A percentile compares a stretch with the other conserved stretches of the same genome.
phyloP scores from a whole-genome alignment of 2,113 vertebrate species.

The Brachyhypopomus gauderio region DNA sequence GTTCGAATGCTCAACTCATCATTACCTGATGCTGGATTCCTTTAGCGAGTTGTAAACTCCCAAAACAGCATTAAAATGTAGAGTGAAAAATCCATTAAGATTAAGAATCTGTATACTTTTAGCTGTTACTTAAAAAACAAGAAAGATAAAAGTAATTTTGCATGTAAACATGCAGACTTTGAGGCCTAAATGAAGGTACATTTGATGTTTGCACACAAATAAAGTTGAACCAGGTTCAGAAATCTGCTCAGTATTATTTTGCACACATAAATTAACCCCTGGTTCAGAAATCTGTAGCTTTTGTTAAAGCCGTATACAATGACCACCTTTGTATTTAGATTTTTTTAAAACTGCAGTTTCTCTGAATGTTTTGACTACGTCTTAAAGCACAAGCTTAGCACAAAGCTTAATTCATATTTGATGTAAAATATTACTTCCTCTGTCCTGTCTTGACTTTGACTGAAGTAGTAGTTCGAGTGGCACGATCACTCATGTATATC shows the following conservation, averaged over 20 bases:
- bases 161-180: neutral
- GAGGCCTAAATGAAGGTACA: neutral
- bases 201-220: neutral
- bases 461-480: slow-evolving; percentile 64
- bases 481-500: slow-evolving; percentile 62
- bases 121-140: no score
- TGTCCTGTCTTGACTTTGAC: slow-evolving; percentile 56
- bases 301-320: neutral
- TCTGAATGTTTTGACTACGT: neutral
- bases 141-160: no score
- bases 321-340: neutral
- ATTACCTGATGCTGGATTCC: no score
- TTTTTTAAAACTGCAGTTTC: neutral
- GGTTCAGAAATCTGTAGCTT: neutral
- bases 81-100: no score
- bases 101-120: no score
- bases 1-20: no score
- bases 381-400: slow-evolving; percentile 18
- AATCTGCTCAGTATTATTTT: no score
- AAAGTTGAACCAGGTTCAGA: neutral
- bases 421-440: slow-evolving; percentile 31
- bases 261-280: no score
- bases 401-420: slow-evolving; percentile 30
- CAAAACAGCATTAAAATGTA: no score
- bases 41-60: no score